Evolutionary conservation across 2,797 vertebrate species (phyloP).

Genomic region (Thamnophis elegans): DNA sequence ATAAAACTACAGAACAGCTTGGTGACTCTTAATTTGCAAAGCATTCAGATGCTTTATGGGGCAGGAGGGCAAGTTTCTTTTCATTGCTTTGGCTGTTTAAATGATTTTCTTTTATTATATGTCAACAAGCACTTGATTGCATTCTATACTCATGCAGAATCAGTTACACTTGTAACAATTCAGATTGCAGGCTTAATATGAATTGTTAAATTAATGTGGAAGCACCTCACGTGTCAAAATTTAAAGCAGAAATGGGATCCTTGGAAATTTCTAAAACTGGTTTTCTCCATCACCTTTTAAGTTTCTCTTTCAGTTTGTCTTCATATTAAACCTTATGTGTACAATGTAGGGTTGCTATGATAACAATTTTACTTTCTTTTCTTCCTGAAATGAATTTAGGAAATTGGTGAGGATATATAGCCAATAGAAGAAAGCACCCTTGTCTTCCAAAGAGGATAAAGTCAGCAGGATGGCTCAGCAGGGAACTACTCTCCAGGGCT

Average conservation of each 20-base stretch:
- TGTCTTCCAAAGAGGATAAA: neutral
- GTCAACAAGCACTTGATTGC: neutral
- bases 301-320: neutral
- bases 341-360: neutral
- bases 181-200: neutral
- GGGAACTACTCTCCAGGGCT: slow-evolving; percentile 62
- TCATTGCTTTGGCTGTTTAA: neutral
- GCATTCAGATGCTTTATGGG: neutral
- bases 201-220: neutral
- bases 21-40: neutral
- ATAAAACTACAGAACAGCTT: neutral
- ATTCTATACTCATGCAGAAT: neutral
- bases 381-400: neutral
- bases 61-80: neutral
- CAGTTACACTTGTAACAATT: neutral
- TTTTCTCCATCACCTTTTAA: neutral
- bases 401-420: neutral
- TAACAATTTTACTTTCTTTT: neutral
- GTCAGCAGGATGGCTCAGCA: slow-evolving; percentile 61
- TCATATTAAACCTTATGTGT: neutral
- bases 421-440: neutral
- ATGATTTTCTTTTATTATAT: neutral
- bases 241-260: neutral
- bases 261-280: neutral
- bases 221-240: neutral